Base-by-base conservation (phyloP, 1,140 invertebrate species). In the Steinernema feltiae region DNA sequence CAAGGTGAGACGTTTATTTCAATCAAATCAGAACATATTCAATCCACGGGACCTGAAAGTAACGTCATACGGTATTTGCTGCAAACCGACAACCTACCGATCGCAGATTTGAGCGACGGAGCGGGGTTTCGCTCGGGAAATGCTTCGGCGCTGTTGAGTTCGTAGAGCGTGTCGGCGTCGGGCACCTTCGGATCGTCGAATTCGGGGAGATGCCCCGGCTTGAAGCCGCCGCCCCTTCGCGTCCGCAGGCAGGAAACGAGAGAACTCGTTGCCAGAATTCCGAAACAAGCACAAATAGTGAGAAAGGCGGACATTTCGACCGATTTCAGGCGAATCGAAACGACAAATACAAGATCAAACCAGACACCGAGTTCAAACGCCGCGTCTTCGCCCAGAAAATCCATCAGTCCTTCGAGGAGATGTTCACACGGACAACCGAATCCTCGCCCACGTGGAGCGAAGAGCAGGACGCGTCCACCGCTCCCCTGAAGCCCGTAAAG, bases 381-480 rank as follows among this genome's bases (percentile, higher is more conserved):
- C 53, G 53, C 24, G 53, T 63, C 53, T 63, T 63, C 53, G 53
- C 53, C 53, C 53, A 63, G 53, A 12, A 27, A 21, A 63, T 63
- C 24, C 53, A 63, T 21, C 12, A 63, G 24, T 12, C 53, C 53
- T 63, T 63, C 53, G 15, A 27, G 12, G 53, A 63, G 53, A 27
- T 63, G 15, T 63, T 27, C 53, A 17, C 53, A 3, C 12, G 53
- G 15, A 63, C 53, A 7, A 63, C 53, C 53, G 53, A 63, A 27
- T 63, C 53, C 15, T 3, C 24, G 15, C 24, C 53, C 12, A 27
- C 24, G 12, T 63, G 53, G 53, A 7, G 7, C 7, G 53, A 63
- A 63, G 24, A 27, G 12, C 12, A 63, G 2, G 53, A 15, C 12
- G 24, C 35, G 7, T 7, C 7, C 35, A 18, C 35, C 35, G 7